A percentile compares a stretch with the other conserved stretches of the same genome.
Conservation (phyloP, 1,140 invertebrate species). For the Bombus vancouverensis region DNA sequence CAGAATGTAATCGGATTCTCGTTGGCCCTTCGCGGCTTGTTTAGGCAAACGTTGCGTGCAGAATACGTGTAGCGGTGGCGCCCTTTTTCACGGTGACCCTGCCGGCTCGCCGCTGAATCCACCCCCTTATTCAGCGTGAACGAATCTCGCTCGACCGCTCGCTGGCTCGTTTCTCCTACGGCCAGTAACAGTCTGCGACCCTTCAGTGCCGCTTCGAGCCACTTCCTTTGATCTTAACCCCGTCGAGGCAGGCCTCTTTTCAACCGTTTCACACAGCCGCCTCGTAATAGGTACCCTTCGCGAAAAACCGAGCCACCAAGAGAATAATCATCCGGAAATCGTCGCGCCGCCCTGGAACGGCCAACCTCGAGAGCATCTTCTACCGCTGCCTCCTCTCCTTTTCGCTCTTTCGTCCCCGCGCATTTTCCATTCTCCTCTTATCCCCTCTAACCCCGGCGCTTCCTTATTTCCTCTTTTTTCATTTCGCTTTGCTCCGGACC, state of each 20-base stretch:
- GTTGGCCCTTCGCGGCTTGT: constrained; percentile 15
- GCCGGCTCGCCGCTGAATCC: constrained; percentile 24
- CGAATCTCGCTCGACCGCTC: constrained; percentile 20
- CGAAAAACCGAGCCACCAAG: constrained; percentile 64
- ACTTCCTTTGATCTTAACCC: constrained; percentile 73
- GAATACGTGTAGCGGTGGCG: constrained; percentile 25
- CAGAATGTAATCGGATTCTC: constrained; percentile 56
- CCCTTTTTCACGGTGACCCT: constrained; percentile 35
- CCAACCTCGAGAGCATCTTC: constrained; percentile 61
- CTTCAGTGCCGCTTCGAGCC: constrained; percentile 51
- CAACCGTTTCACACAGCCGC: constrained; percentile 65
- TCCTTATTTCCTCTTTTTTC: not conserved
- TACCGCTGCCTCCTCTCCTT: not conserved
- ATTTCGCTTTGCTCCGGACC: constrained; percentile 12
- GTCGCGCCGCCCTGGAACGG: constrained; percentile 58
- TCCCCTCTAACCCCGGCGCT: not conserved
- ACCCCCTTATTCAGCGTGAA: constrained; percentile 51
- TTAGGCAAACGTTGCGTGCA: constrained; percentile 46
- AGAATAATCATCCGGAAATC: constrained; percentile 71
- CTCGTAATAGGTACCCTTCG: constrained; percentile 67
- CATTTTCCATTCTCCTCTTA: not conserved
- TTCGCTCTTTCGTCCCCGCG: not conserved
- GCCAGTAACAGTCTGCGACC: constrained; percentile 51
- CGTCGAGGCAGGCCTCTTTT: constrained; percentile 68
- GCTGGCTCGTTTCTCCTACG: constrained; percentile 31